Evolutionary conservation across 2,797 vertebrate species (phyloP).

Genomic region (Toxotes lorentzi): DNA sequence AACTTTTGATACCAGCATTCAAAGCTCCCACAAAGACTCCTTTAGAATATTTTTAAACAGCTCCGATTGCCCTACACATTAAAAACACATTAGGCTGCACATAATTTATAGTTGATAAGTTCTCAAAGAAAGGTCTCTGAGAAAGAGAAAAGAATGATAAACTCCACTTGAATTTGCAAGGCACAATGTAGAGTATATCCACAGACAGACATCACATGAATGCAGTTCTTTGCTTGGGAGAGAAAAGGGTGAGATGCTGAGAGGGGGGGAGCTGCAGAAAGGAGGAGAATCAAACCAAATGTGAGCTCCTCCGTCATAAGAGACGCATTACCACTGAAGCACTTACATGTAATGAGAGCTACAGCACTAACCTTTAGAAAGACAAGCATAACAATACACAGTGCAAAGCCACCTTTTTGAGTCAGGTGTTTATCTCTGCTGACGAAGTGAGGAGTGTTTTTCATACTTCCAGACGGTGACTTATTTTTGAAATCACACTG

Average conservation of each 20-base stretch:
- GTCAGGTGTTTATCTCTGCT: conserved; percentile 54
- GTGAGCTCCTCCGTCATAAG: conserved; percentile 48
- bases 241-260: conserved; percentile 21
- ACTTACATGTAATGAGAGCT: conserved; percentile 64
- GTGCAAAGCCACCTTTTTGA: conserved; percentile 44
- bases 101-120: conserved; percentile 48
- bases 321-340: conserved; percentile 37
- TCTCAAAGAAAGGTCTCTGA: conserved; percentile 34
- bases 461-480: conserved; percentile 45
- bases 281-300: conserved; percentile 47
- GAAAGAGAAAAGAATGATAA: conserved; percentile 11
- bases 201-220: conserved; percentile 25
- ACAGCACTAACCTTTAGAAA: conserved; percentile 66
- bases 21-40: conserved; percentile 37
- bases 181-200: conserved; percentile 17
- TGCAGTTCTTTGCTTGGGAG: conserved; percentile 16
- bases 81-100: conserved; percentile 60
- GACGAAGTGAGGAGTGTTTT: conserved; percentile 41
- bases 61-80: conserved; percentile 55
- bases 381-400: conserved; percentile 49
- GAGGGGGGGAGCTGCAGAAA: background rate
- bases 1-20: conserved; percentile 40
- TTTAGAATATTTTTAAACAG: conserved; percentile 44
- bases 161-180: conserved; percentile 16
- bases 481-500: conserved; percentile 49